Base-by-base conservation (phyloP, 2,797 vertebrate species). In the Harpia harpyja region DNA sequence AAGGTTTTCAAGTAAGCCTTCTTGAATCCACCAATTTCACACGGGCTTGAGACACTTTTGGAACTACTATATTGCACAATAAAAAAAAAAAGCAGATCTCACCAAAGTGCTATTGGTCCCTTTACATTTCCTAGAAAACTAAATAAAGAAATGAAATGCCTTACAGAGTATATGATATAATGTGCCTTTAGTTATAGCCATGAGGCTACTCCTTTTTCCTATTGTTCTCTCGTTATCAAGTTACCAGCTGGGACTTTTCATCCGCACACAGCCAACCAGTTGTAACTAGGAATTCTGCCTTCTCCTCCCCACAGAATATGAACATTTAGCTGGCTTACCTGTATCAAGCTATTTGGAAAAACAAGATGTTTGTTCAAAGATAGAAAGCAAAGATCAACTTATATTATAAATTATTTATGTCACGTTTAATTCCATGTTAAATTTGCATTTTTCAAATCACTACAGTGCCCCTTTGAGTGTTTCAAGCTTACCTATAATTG, bases 11-110 rank as follows among this genome's bases (percentile, higher is more conserved):
- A 39, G 57, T 32, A 64, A 86, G 49, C 28, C 41, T 56, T 35
- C 73, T 69, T 30, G 25, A 87, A 94, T 82, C 37, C 59, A 79
- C 5, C 27, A 16, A 61, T 89, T 94, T 94, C 78, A 92, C 63
- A 28, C 41, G 32, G 57, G 73, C 30, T 95, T 94, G 74, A 79
- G 24, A 49, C 33, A 70, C 79, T 81, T 73, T 78, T 86, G 85
- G 69, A 81, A 81, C 32, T 73, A 59, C 57, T 84, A n/a, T 13
- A 74, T 13, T n/a, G 14, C 6, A 43, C 51, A 70, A 51, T 60
- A 39, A 35, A 39, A 64, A 69, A 69, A 46, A 60, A 37, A 61
- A 69, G 7, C 24, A 89, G 12, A 53, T 16, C 23, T 74, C 39
- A 88, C 61, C 22, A 22, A 67, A 77, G 21, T 14, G 51, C 48